phyloP scores from a whole-genome alignment of 2,888 invertebrate species.

The Meiosimyza decipiens region DNA sequence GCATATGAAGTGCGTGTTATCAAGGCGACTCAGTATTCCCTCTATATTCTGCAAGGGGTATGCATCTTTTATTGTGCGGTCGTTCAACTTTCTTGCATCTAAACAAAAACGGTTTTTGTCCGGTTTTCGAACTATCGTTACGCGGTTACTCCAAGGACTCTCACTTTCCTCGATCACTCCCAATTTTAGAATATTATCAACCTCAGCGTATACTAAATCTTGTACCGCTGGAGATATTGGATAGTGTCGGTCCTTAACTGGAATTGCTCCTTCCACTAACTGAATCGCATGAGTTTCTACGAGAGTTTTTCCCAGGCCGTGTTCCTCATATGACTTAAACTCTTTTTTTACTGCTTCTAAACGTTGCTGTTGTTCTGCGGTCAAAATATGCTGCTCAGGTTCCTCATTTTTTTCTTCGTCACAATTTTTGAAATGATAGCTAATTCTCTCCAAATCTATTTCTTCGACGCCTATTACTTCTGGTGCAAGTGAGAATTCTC shows the following conservation, averaged over 20 bases:
- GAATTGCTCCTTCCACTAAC: background rate
- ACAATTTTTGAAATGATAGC: too few relatives aligned
- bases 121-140: constrained; percentile 22
- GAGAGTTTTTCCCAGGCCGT: background rate
- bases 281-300: background rate
- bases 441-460: background rate
- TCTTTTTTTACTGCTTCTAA: background rate
- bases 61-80: too few relatives aligned
- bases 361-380: background rate
- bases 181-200: constrained; percentile 12
- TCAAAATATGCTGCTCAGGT: background rate
- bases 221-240: constrained; percentile 8
- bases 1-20: constrained; percentile 48
- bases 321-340: constrained; percentile 14
- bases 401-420: background rate
- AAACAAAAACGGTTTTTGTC: constrained; percentile 32
- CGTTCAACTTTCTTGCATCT: background rate
- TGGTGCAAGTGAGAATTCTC: too few relatives aligned
- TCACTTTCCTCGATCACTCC: constrained; percentile 6
- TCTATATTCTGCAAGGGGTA: too few relatives aligned
- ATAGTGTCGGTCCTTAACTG: background rate
- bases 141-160: background rate
- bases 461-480: constrained; percentile 6
- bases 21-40: constrained; percentile 21
- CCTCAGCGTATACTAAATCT: constrained; percentile 8